A percentile compares a stretch with the other conserved stretches of the same genome.
Evolutionary conservation across 2,113 vertebrate genomes (phyloP).

Genomic region (Orthonyx spaldingii): DNA sequence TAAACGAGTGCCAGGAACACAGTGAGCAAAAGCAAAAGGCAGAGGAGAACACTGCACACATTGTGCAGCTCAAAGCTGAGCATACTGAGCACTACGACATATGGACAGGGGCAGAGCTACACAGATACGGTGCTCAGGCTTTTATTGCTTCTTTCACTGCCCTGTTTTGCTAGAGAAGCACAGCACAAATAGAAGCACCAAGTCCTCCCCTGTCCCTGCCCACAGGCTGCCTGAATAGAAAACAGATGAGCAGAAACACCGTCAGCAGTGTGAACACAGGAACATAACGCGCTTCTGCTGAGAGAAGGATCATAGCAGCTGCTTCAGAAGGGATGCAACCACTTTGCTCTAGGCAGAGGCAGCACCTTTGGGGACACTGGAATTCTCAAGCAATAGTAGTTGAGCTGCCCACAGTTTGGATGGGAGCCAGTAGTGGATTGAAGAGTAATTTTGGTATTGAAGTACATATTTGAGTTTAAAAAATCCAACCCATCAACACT

Average conservation of each 20-base stretch:
- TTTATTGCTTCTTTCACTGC: background rate
- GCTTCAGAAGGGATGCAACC: background rate
- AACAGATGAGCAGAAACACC: background rate
- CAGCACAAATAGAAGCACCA: background rate
- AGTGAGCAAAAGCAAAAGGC: background rate
- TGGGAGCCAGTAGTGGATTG: background rate
- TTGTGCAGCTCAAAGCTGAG: background rate
- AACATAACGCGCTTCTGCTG: accelerated
- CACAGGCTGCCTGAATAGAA: background rate
- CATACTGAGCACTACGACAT: too few relatives aligned
- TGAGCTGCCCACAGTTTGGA: background rate
- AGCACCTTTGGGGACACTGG: background rate
- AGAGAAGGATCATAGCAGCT: background rate
- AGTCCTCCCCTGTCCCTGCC: background rate
- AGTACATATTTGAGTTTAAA: background rate
- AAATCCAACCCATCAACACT: background rate
- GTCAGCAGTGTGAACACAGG: accelerated
- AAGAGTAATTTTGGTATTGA: background rate
- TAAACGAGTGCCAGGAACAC: background rate
- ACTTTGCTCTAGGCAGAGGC: background rate
- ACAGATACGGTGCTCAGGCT: background rate
- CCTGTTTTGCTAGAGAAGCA: background rate
- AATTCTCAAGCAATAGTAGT: background rate
- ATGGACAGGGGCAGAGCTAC: too few relatives aligned
- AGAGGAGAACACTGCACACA: accelerated